phyloP scores from a whole-genome alignment of 2,888 invertebrate genomes.

The Ernsta delagoae region DNA sequence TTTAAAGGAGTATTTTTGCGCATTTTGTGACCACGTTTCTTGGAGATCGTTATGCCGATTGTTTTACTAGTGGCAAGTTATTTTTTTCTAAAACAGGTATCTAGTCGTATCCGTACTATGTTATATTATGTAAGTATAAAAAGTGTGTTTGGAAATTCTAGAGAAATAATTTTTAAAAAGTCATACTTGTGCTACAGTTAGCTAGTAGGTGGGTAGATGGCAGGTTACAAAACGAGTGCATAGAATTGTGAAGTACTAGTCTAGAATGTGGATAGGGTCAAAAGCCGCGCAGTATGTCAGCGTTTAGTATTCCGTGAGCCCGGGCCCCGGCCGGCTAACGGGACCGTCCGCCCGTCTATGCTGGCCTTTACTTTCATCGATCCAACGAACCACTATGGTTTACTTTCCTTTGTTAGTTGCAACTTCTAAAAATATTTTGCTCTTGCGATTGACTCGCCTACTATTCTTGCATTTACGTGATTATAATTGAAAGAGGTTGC shows the following conservation, averaged over 20 bases:
- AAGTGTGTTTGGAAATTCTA: too few species aligned
- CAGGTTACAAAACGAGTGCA: conserved; percentile 60
- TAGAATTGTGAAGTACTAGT: conserved; percentile 75
- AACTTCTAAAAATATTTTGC: conserved; percentile 56
- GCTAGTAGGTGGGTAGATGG: conserved; percentile 33
- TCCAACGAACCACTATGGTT: conserved; percentile 75
- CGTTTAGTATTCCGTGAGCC: conserved; percentile 82
- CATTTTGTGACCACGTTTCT: background rate
- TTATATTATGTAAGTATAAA: too few species aligned
- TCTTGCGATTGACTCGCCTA: conserved; percentile 41
- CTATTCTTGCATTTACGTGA: conserved; percentile 24
- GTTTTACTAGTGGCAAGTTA: background rate
- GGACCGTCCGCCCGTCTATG: conserved; percentile 74
- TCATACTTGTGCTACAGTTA: too few species aligned
- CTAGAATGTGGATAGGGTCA: conserved; percentile 84
- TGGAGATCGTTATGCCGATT: background rate
- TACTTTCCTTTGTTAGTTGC: conserved; percentile 83
- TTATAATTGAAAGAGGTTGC: conserved; percentile 15
- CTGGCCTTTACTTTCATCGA: conserved; percentile 84
- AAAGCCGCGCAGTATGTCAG: conserved; percentile 84
- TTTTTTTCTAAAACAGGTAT: background rate
- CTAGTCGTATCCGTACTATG: too few species aligned
- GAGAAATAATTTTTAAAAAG: too few species aligned
- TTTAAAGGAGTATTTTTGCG: background rate
- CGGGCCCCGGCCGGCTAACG: conserved; percentile 77